Conservation (phyloP, 2,797 vertebrate genomes). For the Anas georgica region DNA sequence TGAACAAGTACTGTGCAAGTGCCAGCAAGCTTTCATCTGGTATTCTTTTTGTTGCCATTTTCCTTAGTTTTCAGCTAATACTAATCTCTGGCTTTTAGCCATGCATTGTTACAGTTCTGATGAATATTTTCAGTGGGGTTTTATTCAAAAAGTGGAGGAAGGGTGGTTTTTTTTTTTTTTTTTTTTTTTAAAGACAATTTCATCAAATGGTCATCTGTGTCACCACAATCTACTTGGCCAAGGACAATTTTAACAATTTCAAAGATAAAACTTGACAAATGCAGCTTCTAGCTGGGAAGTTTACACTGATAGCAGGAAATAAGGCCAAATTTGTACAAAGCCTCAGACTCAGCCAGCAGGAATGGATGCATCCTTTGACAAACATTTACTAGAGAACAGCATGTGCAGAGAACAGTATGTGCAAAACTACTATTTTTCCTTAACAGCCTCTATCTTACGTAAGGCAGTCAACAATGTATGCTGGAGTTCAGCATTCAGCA, state of each 20-base stretch:
- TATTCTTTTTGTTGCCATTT: not conserved
- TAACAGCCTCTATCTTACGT: not conserved
- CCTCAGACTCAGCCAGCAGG: not conserved
- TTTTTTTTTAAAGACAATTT: not conserved
- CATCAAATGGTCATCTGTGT: not conserved
- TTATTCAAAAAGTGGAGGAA: not conserved
- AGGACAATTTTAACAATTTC: not conserved
- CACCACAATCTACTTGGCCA: not conserved
- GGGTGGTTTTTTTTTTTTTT: not conserved
- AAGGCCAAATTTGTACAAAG: not conserved
- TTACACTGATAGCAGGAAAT: not conserved
- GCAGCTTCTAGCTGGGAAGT: not conserved
- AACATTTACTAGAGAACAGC: conserved; percentile 27
- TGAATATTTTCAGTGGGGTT: not conserved
- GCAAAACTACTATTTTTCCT: not conserved
- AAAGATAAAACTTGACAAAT: not conserved
- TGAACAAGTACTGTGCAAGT: not conserved
- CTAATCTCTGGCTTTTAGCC: not conserved
- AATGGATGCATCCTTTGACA: not conserved
- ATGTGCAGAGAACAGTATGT: conserved; percentile 36
- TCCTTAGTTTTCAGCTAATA: not conserved
- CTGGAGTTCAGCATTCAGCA: not conserved
- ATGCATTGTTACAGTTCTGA: not conserved
- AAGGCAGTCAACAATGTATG: not conserved
- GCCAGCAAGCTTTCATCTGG: not conserved